A percentile compares a stretch with the other conserved stretches of the same genome.
Evolutionary conservation across 2,888 invertebrate species (phyloP).

Genomic region (Phasia obesa): DNA sequence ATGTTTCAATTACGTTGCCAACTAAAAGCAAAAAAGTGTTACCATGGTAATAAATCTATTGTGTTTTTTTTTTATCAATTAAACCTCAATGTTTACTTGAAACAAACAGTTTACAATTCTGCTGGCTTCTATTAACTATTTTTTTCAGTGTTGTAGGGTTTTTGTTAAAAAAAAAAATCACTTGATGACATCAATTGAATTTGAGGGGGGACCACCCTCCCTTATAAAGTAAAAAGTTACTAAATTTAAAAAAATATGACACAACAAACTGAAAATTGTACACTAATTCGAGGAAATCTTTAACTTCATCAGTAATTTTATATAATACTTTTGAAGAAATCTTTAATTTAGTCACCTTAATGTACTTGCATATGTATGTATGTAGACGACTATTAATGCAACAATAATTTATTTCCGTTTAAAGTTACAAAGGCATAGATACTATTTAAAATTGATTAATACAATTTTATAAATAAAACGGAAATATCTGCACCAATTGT

Average conservation of each 20-base stretch:
- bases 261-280: too few species aligned
- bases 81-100: slow-evolving; percentile 38
- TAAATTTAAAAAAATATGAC: too few species aligned
- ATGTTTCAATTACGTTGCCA: slow-evolving; percentile 19
- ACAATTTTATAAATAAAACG: slow-evolving; percentile 16
- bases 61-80: slow-evolving; percentile 4
- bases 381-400: slow-evolving; percentile 4
- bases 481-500: slow-evolving; percentile 27
- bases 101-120: slow-evolving; percentile 44
- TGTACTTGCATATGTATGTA: too few species aligned
- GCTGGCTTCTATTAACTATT: slow-evolving; percentile 19
- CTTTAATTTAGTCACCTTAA: too few species aligned
- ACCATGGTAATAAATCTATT: slow-evolving; percentile 24
- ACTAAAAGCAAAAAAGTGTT: not conserved
- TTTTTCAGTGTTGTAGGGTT: slow-evolving; percentile 2
- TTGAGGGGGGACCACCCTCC: too few species aligned
- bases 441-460: not conserved
- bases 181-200: slow-evolving; percentile 50
- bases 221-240: too few species aligned
- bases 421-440: slow-evolving; percentile 3
- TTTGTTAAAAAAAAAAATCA: slow-evolving; percentile 44
- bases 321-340: too few species aligned
- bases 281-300: too few species aligned
- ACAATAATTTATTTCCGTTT: slow-evolving; percentile 39
- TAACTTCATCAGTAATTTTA: too few species aligned